Base-by-base conservation (phyloP, 2,113 vertebrate species). In the Grammomys dolichurus region DNA sequence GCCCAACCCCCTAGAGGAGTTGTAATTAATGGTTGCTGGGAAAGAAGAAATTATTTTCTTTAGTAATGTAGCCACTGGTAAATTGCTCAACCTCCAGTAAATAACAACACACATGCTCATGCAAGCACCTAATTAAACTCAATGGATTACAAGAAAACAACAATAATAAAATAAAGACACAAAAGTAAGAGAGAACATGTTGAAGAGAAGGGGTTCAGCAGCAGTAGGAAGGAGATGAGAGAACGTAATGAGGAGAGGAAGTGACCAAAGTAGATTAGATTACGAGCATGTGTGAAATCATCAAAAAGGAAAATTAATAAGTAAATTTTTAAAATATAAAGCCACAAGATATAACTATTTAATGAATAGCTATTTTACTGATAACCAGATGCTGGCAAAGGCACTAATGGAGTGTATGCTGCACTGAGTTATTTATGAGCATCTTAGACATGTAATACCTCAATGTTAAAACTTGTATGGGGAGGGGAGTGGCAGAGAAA, bases 351-450 rank as follows among this genome's bases (percentile, higher is more conserved):
- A 80, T 82, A 95, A 87, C 17, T 96, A 65, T 93, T 89, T 94
- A 95, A 93, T 3, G 65, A 96, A 33, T 58, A 92, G 91, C 90
- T 94, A 77, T 89, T 91, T 97, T 96, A 87, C 89, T 94, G 63
- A 91, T 96, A 36, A 84, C 69, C 93, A 96, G 87, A 84, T 94
- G 85, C 84, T 89, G 46, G 86, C 81, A 84, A 56, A 73, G 85
- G 14, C 31, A 7, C 76, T 88, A 89, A 91, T 87, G 91, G 89
- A 95, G 76, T 63, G 63, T 51, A 54, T 85, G 60, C 82, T 67
- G 87, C 76, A 51, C 2, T 97, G 91, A 95, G 84, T 93, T 91
- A 97, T 96, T 96, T 93, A 96, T 0, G 4, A 97, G 94, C 90
- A 76, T 93, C 92, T 91, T 93, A 78, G 13, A 65, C 40, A 33